Base-by-base conservation (phyloP, 2,113 vertebrate species). In the Microcebus jonahi region DNA sequence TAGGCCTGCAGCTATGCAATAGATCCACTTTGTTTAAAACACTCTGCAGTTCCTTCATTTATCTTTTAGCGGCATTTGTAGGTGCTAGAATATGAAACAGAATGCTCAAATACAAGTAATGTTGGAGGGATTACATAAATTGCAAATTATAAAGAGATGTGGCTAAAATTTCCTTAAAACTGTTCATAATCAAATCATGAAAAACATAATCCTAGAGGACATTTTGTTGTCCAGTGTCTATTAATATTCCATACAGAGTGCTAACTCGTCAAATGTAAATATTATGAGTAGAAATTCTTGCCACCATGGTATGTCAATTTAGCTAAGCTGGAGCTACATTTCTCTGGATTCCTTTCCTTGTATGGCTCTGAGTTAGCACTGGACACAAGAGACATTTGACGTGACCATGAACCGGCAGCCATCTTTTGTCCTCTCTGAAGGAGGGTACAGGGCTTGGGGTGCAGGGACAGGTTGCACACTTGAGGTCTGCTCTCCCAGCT, bases 251-350 rank as follows among this genome's bases (percentile, higher is more conserved):
- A 34, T 36, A 29, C 8, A 73, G 59, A 76, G 12, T 48, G 15
- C 86, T 84, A 77, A 86, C 8, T 29, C 91, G 53, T 59, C 87
- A 80, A 93, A 63, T 61, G 27, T 79, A 96, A 95, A 94, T 91
- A 83, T 48, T 84, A 55, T 94, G 89, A 86, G 53, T 36, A 90
- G 71, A 93, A 96, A 96, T 87, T 96, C 89, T 89, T 95, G 36
- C 8, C 75, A 80, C 7, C 18, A 34, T 79, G 36, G 57, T 80
- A 36, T 83, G 23, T 96, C 57, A 5, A 34, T 17, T 75, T 61
- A 85, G 68, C 73, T 68, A 88, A 65, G 23, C 70, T 6, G 14
- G 42, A 85, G 53, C 70, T 71, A 2, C 45, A n/a, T 59, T 67
- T 89, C 36, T 36, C 45, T 45, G 12, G 87, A 97, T 96, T 93